Conservation (phyloP, 2,797 vertebrate species). For the Botia almorhae region DNA sequence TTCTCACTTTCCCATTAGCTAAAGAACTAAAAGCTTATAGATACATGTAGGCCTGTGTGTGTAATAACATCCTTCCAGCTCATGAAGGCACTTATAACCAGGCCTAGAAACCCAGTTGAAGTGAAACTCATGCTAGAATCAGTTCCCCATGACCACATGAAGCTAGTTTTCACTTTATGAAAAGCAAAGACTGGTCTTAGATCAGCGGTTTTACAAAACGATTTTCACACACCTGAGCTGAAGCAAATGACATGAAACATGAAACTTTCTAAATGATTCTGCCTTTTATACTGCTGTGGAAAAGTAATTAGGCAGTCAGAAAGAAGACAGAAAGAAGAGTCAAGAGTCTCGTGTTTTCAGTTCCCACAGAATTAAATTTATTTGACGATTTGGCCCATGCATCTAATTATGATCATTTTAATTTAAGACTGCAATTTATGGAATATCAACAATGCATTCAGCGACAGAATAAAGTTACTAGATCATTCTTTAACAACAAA, state of each 20-base stretch:
- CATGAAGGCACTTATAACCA: background rate
- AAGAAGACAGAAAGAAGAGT: too few relatives aligned
- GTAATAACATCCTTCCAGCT: background rate
- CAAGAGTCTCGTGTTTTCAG: too few relatives aligned
- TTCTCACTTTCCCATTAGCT: conserved; percentile 25
- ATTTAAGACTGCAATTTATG: too few relatives aligned
- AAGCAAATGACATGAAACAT: background rate
- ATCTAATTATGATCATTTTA: too few relatives aligned
- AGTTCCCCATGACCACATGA: background rate
- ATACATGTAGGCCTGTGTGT: background rate
- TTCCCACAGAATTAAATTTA: too few relatives aligned
- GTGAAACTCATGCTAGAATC: background rate
- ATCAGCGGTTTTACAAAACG: background rate
- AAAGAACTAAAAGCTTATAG: background rate
- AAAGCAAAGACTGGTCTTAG: background rate
- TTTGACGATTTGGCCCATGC: too few relatives aligned
- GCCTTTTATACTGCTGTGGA: background rate
- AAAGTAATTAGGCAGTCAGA: background rate
- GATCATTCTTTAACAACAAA: too few relatives aligned
- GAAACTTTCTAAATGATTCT: background rate
- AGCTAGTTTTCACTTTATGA: background rate
- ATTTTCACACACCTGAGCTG: conserved; percentile 8
- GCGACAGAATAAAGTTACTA: too few relatives aligned
- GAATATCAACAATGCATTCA: too few relatives aligned
- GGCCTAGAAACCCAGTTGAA: background rate